Conservation (phyloP, 1,140 invertebrate genomes). For the Bactericera cockerelli region DNA sequence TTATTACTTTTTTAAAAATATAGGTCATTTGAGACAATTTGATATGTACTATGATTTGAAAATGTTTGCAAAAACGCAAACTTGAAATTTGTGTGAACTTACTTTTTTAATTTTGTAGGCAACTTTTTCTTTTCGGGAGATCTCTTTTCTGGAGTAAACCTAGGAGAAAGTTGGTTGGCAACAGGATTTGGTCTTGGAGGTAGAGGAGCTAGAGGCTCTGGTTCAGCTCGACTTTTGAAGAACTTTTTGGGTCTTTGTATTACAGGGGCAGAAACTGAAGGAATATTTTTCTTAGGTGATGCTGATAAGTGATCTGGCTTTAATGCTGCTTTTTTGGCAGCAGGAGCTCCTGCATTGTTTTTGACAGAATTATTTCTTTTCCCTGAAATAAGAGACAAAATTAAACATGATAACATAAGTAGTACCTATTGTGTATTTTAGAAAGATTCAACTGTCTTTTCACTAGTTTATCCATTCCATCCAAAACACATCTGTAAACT, state of each 20-base stretch:
- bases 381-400: not conserved
- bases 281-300: conserved; percentile 10
- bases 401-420: no score
- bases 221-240: conserved; percentile 59
- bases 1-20: no score
- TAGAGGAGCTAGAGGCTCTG: conserved; percentile 11
- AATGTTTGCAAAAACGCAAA: no score
- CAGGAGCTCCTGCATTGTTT: not conserved
- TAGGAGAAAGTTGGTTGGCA: conserved; percentile 5
- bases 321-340: not conserved
- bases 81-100: no score
- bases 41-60: no score
- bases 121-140: conserved; percentile 6
- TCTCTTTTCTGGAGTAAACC: conserved; percentile 4
- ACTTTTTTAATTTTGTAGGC: not conserved
- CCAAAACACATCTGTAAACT: no score
- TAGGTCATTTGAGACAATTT: no score
- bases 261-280: conserved; percentile 24
- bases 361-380: conserved; percentile 8
- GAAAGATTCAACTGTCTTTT: no score
- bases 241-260: conserved; percentile 71
- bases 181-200: conserved; percentile 4
- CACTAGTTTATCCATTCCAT: no score
- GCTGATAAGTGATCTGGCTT: conserved; percentile 14
- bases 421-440: no score